Evolutionary conservation across 2,113 vertebrate genomes (phyloP), one percentile per base, ranked within the genome.

Genomic region (Coregonus clupeaformis): DNA sequence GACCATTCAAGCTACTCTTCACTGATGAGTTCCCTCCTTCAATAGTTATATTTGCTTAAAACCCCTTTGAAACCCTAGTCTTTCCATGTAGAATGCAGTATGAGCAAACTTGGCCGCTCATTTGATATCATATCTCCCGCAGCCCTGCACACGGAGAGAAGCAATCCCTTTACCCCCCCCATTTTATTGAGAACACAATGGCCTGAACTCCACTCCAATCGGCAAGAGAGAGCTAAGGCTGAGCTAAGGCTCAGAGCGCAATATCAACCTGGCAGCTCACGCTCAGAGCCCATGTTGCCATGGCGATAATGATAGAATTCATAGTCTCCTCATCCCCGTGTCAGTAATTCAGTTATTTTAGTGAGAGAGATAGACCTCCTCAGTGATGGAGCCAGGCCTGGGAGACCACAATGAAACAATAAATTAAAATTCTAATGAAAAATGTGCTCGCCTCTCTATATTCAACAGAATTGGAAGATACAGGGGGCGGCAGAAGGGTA

Each of bases 231-330:
- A 82, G 79, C 72, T 18, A 72, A 25, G 72, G 74, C 85, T 82
- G 64, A 82, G 78, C 72, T 20, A 68, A 24, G 72, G 74, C 85
- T 82, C 76, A 67, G 69, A 80, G 83, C 73, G 80, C 86, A 88
- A 86, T 86, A 85, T 85, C 86, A 86, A 79, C 83, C 77, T 67
- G 22, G 73, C 80, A 66, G 73, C 73, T 73, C 77, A 32, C 32
- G 12, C 78, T 82, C 79, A 69, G 77, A 65, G 70, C 80, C 82
- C 87, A 83, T 65, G 89, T 92, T 91, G 85, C 88, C 88, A 92
- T 92, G 88, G 86, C 32, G 36, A 91, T 91, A 86, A 85, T 84
- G 86, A 82, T 42, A 27, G 84, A 82, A 82, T 86, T 86, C 79
- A 82, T 79, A 74, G 78, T 74, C 83, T 82, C 78, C 74, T 78